Evolutionary conservation across 2,797 vertebrate genomes (phyloP), one percentile per base, ranked within the genome.

Genomic region (Tenualosa thibaudeaui): DNA sequence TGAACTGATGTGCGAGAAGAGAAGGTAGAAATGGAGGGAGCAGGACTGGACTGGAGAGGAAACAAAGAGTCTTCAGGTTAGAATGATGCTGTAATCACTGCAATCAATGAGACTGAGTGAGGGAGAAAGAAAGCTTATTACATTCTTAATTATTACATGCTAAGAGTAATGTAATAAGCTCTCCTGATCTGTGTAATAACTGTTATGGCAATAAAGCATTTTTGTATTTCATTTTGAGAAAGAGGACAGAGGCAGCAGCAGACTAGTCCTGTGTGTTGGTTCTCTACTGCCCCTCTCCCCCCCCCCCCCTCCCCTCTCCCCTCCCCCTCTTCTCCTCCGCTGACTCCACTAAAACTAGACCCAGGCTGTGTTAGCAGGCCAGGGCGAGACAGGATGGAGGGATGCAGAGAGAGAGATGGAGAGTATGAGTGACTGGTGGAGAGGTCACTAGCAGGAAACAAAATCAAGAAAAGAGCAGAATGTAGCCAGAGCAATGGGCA

Each of bases 311-410:
- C 17, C 15, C 68, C 37, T 19, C 17, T 22, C 37, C 17, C 68
- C 71, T 78, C 13, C 15, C 31, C 13, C 26, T 15, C 10, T 37
- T 31, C 37, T 2, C 2, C 68, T 75, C 31, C 22, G 71, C 40
- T 78, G 71, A 78, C 37, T 46, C 68, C 2, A 78, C 71, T 46
- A 78, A 22, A 78, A 46, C 37, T 6, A 43, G 40, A 46, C 71
- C 37, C 71, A 78, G 71, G 37, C 71, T 78, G 17, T 78, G 40
- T 78, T 37, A 46, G 71, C 71, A 78, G 37, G 37, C 68, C 19
- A 22, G 37, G 19, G 71, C 22, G 71, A 71, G 12, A 37, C 65
- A 15, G 15, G 65, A 71, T 71, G 31, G 65, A 71, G 26, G 13
- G 65, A 71, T 71, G 12, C 3, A 40, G 65, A 68, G 2, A 37